Evolutionary conservation across 2,888 invertebrate species (phyloP), one percentile per base, ranked within the genome.

Genomic region (Caenorhabditis sulstoni): DNA sequence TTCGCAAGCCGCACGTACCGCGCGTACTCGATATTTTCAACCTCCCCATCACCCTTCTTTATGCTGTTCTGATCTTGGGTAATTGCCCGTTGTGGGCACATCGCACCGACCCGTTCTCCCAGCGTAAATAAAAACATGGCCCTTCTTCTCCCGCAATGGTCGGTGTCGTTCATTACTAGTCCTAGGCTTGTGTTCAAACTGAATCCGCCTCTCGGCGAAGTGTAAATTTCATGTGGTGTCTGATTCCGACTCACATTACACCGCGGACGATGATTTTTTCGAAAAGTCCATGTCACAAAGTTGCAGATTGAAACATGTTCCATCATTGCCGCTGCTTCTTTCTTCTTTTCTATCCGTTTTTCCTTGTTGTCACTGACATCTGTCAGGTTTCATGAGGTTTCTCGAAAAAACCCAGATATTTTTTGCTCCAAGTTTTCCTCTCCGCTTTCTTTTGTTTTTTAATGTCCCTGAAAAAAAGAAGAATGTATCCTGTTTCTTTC

Each of bases 351-450:
- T 55, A 20, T 66, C 58, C 49, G 58, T 67, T 52, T 44, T 52
- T 59, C 57, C 35, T 37, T 18, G 29, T 47, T 8, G 7, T 37
- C 37, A n/a, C 22, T 61, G 61, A 70, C 70, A 70, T 47, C 53
- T 70, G 70, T 61, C 70, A 70, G 55, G 61, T 70, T 61, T 45
- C 29, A 39, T 53, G 61, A 9, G 70, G 70, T 70, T 70, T 70
- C 44, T 14, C 45, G n/a, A 70, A 61, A 70, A 61, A 45, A 47
- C 61, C 47, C 35, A 53, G 53, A 41, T 55, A 47, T n/a, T 68
- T 53, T 68, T 39, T 41, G 3, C 14, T 29, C n/a, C 52, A 23
- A 35, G n/a, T 49, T 47, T 35, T 18, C 11, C 12, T 23, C 22
- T 55, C 14, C n/a, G n/a, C n/a, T n/a, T n/a, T n/a, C n/a, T n/a